These are phyloP conservation scores for Atrichornis clamosus DNA, from an alignment of 2,113 vertebrate genomes.

Conservation along the genomic window DNA sequence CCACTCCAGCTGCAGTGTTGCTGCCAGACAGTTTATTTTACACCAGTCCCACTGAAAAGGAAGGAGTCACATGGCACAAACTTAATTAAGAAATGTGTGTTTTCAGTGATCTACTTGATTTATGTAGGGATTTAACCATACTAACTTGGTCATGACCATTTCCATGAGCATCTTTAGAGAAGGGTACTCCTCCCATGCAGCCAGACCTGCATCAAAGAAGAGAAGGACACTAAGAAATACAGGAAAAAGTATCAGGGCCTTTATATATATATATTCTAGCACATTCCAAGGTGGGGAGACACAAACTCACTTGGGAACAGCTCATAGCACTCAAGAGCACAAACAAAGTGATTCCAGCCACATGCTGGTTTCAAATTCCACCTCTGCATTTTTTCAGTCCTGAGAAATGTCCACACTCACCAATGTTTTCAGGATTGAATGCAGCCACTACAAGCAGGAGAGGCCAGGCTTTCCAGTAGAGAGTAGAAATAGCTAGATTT, in stretches of 20 bases:
- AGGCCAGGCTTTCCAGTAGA: constrained; percentile 99
- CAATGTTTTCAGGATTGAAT: constrained; percentile 97
- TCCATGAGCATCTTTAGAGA: constrained; percentile 99
- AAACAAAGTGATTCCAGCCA: neutral
- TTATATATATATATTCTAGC: neutral
- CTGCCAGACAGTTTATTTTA: neutral
- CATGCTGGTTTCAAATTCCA: neutral
- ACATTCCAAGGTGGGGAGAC: neutral
- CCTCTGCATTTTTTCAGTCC: neutral
- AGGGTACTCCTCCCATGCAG: constrained; percentile 96
- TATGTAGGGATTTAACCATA: neutral
- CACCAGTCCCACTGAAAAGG: neutral
- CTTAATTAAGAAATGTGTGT: neutral
- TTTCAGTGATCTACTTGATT: neutral
- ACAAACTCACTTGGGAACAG: neutral
- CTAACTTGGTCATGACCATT: constrained; percentile 99
- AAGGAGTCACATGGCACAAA: neutral
- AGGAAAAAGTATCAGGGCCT: neutral
- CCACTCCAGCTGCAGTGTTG: neutral
- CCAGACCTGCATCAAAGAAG: constrained; percentile 76
- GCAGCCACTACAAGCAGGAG: constrained; percentile 93
- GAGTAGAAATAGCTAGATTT: constrained; percentile 92
- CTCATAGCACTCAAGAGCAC: neutral
- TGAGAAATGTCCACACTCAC: constrained; percentile 59
- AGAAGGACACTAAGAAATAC: neutral